phyloP scores from a whole-genome alignment of 2,113 vertebrate genomes.

The Boulengerochromis microlepis region DNA sequence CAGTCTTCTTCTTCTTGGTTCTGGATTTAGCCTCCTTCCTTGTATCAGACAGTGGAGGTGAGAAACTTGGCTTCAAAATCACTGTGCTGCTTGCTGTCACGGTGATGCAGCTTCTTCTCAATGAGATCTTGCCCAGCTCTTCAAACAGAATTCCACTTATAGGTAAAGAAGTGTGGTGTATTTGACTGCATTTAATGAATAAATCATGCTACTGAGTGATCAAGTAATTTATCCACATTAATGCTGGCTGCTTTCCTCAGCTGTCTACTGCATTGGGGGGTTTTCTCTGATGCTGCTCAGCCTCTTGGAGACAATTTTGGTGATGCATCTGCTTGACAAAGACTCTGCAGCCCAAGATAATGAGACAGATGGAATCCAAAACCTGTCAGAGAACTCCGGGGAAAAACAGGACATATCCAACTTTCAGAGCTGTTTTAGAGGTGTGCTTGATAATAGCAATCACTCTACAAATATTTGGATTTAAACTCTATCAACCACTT shows the following conservation, averaged over 20 bases:
- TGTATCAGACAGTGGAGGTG: constrained; percentile 63
- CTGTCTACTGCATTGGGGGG: not conserved
- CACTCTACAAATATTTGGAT: not conserved
- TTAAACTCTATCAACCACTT: not conserved
- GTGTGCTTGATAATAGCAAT: not conserved
- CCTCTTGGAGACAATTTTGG: not conserved
- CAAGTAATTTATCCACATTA: not conserved
- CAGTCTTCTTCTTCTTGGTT: constrained; percentile 54
- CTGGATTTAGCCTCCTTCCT: constrained; percentile 75
- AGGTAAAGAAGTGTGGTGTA: constrained; percentile 23
- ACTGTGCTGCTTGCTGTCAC: constrained; percentile 63
- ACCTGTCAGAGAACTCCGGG: not conserved
- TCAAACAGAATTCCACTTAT: constrained; percentile 61
- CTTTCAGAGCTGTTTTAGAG: not conserved
- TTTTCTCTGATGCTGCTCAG: not conserved
- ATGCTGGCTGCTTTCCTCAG: not conserved
- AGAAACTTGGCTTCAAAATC: constrained; percentile 70
- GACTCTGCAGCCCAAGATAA: not conserved
- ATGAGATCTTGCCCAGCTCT: constrained; percentile 59
- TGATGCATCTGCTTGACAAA: not conserved
- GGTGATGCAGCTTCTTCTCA: not conserved
- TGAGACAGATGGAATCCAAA: not conserved
- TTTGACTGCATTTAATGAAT: not conserved
- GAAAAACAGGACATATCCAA: not conserved
- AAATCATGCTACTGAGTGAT: not conserved